These are phyloP conservation scores for Zygogramma bicolorata DNA, from an alignment of 2,888 invertebrate species.

Conservation along the genomic window DNA sequence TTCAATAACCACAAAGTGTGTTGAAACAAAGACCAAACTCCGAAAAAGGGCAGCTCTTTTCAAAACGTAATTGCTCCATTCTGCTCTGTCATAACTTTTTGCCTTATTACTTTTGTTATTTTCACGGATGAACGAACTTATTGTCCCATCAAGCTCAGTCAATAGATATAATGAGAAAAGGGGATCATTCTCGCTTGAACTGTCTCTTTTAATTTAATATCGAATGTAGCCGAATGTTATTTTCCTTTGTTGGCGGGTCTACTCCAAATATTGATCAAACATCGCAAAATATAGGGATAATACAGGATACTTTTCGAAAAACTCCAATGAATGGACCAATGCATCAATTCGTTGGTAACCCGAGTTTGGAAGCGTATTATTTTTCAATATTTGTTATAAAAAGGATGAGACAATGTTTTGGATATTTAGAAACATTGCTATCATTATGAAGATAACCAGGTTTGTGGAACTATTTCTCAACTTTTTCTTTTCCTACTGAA, in stretches of 20 bases:
- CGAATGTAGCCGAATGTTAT: not conserved
- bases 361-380: too few species aligned
- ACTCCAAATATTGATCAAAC: not conserved
- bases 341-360: too few species aligned
- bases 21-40: conserved; percentile 1
- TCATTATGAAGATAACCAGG: too few species aligned
- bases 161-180: conserved; percentile 23
- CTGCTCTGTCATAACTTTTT: conserved; percentile 43
- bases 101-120: conserved; percentile 46
- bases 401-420: too few species aligned
- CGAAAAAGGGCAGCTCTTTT: conserved; percentile 43
- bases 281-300: not conserved
- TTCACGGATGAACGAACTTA: conserved; percentile 41
- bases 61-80: conserved; percentile 49
- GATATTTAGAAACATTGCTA: too few species aligned
- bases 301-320: not conserved
- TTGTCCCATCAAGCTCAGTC: conserved; percentile 27
- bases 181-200: conserved; percentile 21
- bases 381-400: too few species aligned
- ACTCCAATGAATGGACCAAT: not conserved
- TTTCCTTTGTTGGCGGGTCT: conserved; percentile 7
- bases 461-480: too few species aligned
- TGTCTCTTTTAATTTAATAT: conserved; percentile 11
- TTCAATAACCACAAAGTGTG: not conserved
- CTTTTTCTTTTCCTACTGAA: too few species aligned